Base-by-base conservation (phyloP, 1,140 invertebrate genomes). In the Melitaea cinxia region DNA sequence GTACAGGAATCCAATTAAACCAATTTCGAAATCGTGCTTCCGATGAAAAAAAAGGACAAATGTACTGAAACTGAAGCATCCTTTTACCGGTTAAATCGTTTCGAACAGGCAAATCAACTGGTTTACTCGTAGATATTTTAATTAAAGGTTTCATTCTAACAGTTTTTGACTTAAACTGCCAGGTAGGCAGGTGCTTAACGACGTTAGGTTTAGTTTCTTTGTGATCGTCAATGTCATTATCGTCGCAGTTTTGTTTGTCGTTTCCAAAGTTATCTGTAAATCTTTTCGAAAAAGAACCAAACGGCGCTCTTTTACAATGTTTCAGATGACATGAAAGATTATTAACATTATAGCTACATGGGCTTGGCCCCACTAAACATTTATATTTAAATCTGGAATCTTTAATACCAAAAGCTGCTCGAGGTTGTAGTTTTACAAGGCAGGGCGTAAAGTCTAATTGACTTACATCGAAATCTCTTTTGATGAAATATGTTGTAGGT, bases 141-240 rank as follows among this genome's bases (percentile, higher is more conserved):
- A 60, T 45, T 1, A 83, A 58, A n/a, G 78, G 78, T 66, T 78
- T 81, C 63, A 84, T 70, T 65, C 85, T 73, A 23, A 76, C 62
- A 1, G 84, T 79, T 63, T 80, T 67, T 15, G 85, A 88, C 67
- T 74, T 88, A 57, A 89, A 90, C 63, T 72, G 66, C 84, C 85
- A 88, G 6, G 75, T 81, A 9, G 58, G 78, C 0, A n/a, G 55
- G n/a, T 15, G 1, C 24, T 60, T 42, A 9, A 67, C 39, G 26
- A 58, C 45, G 28, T 57, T 14, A 15, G 24, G 15, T 58, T 45
- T 67, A 54, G 58, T 17, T 60, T 37, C 10, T 17, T 59, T 12
- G 47, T 21, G 26, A 37, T 65, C n/a, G 30, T 63, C 62, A 15
- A 47, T 7, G 14, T n/a, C 12, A n/a, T 73, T 63, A 33, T 75